A percentile compares a stretch with the other conserved stretches of the same genome.
phyloP scores from a whole-genome alignment of 2,113 vertebrate species.

The Leiothrix lutea region DNA sequence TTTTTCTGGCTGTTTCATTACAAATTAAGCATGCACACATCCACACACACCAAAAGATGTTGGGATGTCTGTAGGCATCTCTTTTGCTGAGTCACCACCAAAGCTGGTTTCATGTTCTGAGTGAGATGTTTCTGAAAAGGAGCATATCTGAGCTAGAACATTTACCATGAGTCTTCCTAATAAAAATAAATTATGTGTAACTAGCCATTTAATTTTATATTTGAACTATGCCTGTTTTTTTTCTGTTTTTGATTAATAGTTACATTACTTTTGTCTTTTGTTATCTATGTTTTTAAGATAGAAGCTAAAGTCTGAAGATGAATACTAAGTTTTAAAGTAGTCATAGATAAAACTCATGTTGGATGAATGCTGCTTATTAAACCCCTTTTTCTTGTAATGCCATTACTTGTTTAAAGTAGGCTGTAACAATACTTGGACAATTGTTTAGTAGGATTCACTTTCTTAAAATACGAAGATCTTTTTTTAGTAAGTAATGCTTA shows the following conservation, averaged over 20 bases:
- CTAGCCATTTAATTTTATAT: not conserved
- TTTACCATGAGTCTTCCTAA: slow-evolving; percentile 35
- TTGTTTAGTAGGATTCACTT: not conserved
- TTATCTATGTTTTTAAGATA: not conserved
- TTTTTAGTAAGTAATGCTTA: not conserved
- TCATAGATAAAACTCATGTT: not conserved
- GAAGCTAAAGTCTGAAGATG: not conserved
- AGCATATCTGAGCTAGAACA: slow-evolving; percentile 18
- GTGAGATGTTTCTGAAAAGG: slow-evolving; percentile 45
- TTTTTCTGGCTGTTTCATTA: not conserved
- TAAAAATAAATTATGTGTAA: slow-evolving; percentile 54
- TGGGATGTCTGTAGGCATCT: not conserved
- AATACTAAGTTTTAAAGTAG: slow-evolving; percentile 15
- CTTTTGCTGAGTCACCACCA: not conserved
- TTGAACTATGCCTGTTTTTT: not conserved
- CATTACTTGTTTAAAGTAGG: not conserved
- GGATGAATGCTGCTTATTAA: not conserved
- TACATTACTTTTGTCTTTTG: not conserved
- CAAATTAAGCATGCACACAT: not conserved
- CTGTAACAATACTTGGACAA: not conserved
- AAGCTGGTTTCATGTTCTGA: not conserved
- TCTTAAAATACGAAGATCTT: not conserved
- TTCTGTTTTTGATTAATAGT: not conserved
- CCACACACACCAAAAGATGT: not conserved
- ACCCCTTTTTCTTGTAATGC: not conserved